Evolutionary conservation across 2,888 invertebrate species (phyloP).

Genomic region (Onthophagus sagittarius): DNA sequence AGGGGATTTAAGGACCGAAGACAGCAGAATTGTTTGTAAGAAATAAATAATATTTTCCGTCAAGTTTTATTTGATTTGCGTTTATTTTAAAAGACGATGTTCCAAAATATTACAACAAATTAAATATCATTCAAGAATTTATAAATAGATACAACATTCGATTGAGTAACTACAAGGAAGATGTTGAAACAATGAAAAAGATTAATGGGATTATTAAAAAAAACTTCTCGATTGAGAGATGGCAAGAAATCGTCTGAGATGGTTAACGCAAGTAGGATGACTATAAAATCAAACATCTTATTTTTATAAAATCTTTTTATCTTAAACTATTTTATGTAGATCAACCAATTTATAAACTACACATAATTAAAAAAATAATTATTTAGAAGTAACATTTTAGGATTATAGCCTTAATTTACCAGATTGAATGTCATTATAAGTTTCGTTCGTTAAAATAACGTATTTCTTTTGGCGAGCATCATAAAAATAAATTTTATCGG

Average conservation of each 20-base stretch:
- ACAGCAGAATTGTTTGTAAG: conserved; percentile 73
- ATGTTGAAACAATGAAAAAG: conserved; percentile 69
- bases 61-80: not conserved
- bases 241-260: conserved; percentile 66
- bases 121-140: conserved; percentile 77
- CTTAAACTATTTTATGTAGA: not conserved
- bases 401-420: conserved; percentile 34
- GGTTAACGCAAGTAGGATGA: conserved; percentile 63
- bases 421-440: conserved; percentile 40
- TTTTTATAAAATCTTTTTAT: conserved; percentile 30
- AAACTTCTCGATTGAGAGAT: conserved; percentile 74
- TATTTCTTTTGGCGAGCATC: conserved; percentile 39
- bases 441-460: conserved; percentile 34
- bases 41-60: conserved; percentile 24
- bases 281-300: conserved; percentile 64
- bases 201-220: conserved; percentile 81
- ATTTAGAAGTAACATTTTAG: not conserved
- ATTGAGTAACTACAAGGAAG: conserved; percentile 75
- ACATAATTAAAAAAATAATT: not conserved
- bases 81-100: conserved; percentile 54
- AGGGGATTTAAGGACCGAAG: conserved; percentile 77
- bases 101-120: conserved; percentile 60
- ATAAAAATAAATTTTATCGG: conserved; percentile 68
- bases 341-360: not conserved
- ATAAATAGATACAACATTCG: conserved; percentile 79